Evolutionary conservation across 2,797 vertebrate species (phyloP).

Genomic region (Agapornis canus): DNA sequence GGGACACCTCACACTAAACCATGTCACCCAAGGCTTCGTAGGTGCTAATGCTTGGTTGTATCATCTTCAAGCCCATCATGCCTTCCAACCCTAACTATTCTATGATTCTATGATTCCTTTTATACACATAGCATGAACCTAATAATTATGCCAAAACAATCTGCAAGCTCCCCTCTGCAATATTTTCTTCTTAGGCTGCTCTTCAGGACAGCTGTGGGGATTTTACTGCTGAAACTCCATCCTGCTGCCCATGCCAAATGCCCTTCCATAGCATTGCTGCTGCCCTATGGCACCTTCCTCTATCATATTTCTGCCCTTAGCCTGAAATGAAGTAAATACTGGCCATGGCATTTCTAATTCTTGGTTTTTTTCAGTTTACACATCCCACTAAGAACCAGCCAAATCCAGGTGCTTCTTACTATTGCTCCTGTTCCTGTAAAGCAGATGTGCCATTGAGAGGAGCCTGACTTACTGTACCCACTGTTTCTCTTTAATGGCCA

Average conservation of each 20-base stretch:
- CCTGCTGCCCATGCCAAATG: not conserved
- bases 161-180: not conserved
- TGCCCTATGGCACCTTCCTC: not conserved
- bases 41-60: not conserved
- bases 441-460: not conserved
- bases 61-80: not conserved
- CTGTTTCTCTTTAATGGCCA: not conserved
- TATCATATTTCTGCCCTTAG: not conserved
- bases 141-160: not conserved
- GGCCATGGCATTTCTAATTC: not conserved
- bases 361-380: not conserved
- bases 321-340: not conserved
- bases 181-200: not conserved
- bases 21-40: not conserved
- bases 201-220: not conserved
- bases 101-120: too few species aligned
- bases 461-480: not conserved
- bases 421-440: not conserved
- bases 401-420: not conserved
- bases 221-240: not conserved
- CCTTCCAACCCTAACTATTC: too few species aligned
- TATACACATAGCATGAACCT: rapidly evolving
- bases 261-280: rapidly evolving
- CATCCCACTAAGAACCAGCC: not conserved
- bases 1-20: too few species aligned